Evolutionary conservation across 2,113 vertebrate genomes (phyloP).

Genomic region (Apeltes quadracus): DNA sequence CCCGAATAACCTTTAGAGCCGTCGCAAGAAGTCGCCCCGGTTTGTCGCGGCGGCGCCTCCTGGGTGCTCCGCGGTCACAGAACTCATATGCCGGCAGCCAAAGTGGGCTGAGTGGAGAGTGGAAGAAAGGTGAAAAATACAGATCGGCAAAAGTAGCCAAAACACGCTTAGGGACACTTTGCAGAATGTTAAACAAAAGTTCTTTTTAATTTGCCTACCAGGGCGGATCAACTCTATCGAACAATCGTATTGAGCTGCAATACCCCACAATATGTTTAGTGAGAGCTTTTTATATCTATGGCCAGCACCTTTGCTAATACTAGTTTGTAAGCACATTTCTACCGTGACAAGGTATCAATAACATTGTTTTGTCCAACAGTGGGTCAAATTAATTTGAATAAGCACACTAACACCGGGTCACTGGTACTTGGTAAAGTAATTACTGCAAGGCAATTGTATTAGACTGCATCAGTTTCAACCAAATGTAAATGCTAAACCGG

Average conservation of each 20-base stretch:
- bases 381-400: not conserved
- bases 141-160: not conserved
- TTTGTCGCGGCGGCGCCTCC: constrained; percentile 54
- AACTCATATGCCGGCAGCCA: constrained; percentile 49
- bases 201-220: not conserved
- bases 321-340: no score
- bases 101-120: constrained; percentile 14
- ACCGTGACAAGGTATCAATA: not conserved
- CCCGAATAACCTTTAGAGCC: constrained; percentile 77
- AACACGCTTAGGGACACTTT: not conserved
- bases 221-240: not conserved
- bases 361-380: not conserved
- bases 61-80: constrained; percentile 53
- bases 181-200: not conserved
- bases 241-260: not conserved
- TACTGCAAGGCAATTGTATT: not conserved
- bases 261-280: not conserved
- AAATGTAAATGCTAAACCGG: not conserved
- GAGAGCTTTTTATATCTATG: not conserved
- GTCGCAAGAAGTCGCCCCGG: constrained; percentile 59
- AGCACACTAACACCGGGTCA: not conserved
- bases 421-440: not conserved
- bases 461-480: not conserved
- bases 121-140: not conserved
- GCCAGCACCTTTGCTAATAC: not conserved